These are phyloP conservation scores for Cercopithecus petaurista DNA, from an alignment of 2,797 vertebrate genomes.

Conservation along the genomic window DNA sequence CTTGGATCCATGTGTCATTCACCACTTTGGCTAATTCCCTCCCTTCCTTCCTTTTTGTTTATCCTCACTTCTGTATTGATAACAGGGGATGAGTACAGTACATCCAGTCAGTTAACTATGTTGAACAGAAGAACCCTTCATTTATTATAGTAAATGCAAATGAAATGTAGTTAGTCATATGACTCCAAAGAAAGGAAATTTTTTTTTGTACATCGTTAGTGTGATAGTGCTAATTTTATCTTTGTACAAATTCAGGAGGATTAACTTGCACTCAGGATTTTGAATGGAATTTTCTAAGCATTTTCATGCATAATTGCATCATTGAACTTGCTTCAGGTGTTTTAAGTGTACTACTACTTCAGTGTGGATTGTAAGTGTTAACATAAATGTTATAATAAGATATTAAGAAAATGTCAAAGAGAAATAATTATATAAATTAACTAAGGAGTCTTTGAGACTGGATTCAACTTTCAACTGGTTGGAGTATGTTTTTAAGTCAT, in stretches of 20 bases:
- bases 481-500: not conserved
- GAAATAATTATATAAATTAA: not conserved
- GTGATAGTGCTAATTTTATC: not conserved
- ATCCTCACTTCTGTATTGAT: not conserved
- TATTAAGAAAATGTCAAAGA: not conserved
- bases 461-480: not conserved
- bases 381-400: not conserved
- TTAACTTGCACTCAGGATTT: not conserved
- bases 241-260: not conserved
- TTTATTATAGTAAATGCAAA: not conserved
- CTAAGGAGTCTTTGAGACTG: not conserved
- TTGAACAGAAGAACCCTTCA: not conserved
- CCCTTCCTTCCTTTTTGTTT: not conserved
- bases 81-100: not conserved
- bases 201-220: not conserved
- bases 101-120: not conserved
- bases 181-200: not conserved
- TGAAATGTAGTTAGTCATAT: not conserved
- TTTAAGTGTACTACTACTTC: not conserved
- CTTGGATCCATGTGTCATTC: not conserved
- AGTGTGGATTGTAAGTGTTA: not conserved
- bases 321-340: not conserved
- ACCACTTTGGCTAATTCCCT: not conserved
- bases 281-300: not conserved
- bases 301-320: not conserved